Evolutionary conservation across 2,888 invertebrate species (phyloP), one percentile per base, ranked within the genome.

Genomic region (Drosophila fulvimacula): DNA sequence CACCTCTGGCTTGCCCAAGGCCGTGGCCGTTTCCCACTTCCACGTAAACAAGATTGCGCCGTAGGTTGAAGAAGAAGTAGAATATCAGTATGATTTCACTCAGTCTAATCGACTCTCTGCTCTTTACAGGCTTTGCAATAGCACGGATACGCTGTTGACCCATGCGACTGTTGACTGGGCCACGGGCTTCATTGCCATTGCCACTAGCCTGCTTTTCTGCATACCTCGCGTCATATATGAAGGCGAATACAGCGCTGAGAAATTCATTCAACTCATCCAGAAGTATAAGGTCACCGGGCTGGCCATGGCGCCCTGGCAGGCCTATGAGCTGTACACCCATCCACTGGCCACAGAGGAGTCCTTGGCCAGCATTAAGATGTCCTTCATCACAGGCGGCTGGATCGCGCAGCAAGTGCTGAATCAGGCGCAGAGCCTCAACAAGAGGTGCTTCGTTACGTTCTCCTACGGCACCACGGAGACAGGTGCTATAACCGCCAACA

Each of bases 141-240:
- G 77, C 41, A 49, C 69, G n/a, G 77, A 85, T 13, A 19, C 73
- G 0, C 10, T 85, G 4, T 66, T 79, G 41, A 77, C 82, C 36
- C 83, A 82, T 27, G 79, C 84, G 0, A 69, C 81, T 1, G 56
- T 90, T 2, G 88, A 91, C 49, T 91, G 91, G 91, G 49, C 80
- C 3, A 76, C 83, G 6, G 91, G 91, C 1, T 73, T 83, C 11
- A 42, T 56, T 1, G 19, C 34, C 9, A 27, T 78, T 3, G 24
- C 78, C 0, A 17, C 52, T 1, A 71, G 73, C 21, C 64, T 74
- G 2, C 15, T 79, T 0, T 61, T 24, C 21, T 77, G 82, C 0
- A 30, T 59, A 3, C 78, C 82, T 17, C 77, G 44, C 10, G 5
- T 91, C 6, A 66, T 90, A 3, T 80, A 86, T 24, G 60, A 66